A percentile compares a stretch with the other conserved stretches of the same genome.
These are phyloP conservation scores for Plecotus auritus DNA, from an alignment of 2,113 vertebrate genomes.

Conservation along the genomic window DNA sequence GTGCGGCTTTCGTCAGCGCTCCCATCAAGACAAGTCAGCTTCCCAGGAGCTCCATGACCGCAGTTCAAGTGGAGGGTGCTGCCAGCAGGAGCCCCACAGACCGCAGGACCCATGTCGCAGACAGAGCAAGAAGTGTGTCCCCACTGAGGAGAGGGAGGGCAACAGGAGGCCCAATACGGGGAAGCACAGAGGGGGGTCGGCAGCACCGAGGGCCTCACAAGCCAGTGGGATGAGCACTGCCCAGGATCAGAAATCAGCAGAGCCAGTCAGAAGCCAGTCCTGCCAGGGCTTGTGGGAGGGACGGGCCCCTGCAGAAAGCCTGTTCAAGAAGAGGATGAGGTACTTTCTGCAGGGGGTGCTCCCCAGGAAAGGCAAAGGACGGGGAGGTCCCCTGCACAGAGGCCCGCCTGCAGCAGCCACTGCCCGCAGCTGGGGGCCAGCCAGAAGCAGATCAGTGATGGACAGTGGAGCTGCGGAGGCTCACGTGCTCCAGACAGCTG, in stretches of 20 bases:
- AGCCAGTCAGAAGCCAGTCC: background rate
- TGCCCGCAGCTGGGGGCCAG: too few relatives aligned
- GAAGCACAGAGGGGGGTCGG: background rate
- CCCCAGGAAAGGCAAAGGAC: background rate
- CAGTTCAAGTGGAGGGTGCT: too few relatives aligned
- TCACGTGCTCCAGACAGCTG: fast-evolving
- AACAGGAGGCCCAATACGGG: fast-evolving
- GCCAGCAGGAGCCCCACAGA: too few relatives aligned
- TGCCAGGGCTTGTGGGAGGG: too few relatives aligned
- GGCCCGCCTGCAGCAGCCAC: fast-evolving
- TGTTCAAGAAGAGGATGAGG: background rate
- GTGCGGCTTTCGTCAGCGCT: background rate
- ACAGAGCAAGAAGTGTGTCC: too few relatives aligned
- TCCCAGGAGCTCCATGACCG: too few relatives aligned
- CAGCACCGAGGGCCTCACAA: background rate
- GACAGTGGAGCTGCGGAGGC: fast-evolving
- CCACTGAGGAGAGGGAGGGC: too few relatives aligned
- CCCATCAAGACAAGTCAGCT: background rate
- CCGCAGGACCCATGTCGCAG: too few relatives aligned
- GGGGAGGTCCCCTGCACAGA: background rate
- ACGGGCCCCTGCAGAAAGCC: background rate
- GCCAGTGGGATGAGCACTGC: fast-evolving
- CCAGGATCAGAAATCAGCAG: background rate
- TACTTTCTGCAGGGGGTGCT: background rate
- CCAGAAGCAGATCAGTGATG: fast-evolving